These are phyloP conservation scores for Argopecten irradians DNA, from an alignment of 1,140 invertebrate genomes.

Conservation along the genomic window DNA sequence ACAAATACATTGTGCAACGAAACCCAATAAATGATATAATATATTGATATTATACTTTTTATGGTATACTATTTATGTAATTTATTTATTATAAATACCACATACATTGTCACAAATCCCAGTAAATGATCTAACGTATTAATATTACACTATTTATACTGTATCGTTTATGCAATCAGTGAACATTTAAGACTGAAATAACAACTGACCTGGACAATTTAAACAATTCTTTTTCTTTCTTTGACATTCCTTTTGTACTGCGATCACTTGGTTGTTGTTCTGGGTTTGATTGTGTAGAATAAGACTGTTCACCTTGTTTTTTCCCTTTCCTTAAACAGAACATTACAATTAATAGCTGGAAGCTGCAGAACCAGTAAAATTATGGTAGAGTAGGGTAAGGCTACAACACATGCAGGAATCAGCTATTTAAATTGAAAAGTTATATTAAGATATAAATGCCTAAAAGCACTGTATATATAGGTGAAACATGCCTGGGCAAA, in stretches of 20 bases:
- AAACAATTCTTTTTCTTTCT: constrained; percentile 63
- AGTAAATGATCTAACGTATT: too few relatives aligned
- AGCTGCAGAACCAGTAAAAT: neutral
- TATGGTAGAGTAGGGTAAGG: neutral
- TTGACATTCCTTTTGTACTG: constrained; percentile 31
- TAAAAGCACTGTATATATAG: neutral
- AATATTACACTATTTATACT: too few relatives aligned
- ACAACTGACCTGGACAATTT: constrained; percentile 62
- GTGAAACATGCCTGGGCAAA: neutral
- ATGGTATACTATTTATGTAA: too few relatives aligned
- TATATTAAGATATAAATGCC: neutral
- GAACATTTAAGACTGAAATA: neutral
- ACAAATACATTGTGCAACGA: too few relatives aligned
- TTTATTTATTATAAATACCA: too few relatives aligned
- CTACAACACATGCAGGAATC: neutral
- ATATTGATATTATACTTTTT: too few relatives aligned
- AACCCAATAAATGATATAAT: too few relatives aligned
- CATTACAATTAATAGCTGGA: too few relatives aligned
- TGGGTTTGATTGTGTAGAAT: constrained; percentile 29
- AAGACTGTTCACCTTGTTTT: constrained; percentile 31
- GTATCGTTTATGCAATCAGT: neutral
- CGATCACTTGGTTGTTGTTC: constrained; percentile 30
- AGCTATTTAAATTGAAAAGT: neutral
- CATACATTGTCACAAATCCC: too few relatives aligned
- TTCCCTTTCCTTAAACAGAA: constrained; percentile 45